These are phyloP conservation scores for Boloria euphrosyne DNA, from an alignment of 2,888 invertebrate species.

Conservation along the genomic window DNA sequence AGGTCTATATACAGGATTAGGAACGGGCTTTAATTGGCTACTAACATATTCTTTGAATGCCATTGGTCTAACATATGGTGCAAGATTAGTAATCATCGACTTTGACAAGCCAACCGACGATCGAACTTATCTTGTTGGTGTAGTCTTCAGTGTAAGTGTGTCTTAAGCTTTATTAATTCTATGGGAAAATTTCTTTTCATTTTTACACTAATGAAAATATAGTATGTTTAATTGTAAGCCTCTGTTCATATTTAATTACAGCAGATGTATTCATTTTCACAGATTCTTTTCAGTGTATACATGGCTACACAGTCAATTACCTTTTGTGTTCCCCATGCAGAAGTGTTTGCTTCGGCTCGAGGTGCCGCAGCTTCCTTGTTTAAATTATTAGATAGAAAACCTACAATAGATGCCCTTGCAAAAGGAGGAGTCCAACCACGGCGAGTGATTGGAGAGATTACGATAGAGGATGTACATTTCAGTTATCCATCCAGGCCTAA, in stretches of 20 bases:
- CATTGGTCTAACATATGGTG: constrained; percentile 90
- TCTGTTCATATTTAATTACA: not conserved
- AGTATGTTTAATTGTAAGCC: not conserved
- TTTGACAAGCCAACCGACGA: constrained; percentile 80
- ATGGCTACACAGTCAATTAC: constrained; percentile 90
- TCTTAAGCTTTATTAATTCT: not conserved
- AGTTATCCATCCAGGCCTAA: constrained; percentile 90
- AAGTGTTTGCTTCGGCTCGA: constrained; percentile 87
- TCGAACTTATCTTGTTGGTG: constrained; percentile 85
- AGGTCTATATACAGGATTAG: constrained; percentile 86
- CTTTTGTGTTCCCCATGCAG: constrained; percentile 87
- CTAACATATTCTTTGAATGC: constrained; percentile 88
- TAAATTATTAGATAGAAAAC: constrained; percentile 86
- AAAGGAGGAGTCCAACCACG: constrained; percentile 82
- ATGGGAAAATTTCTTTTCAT: not conserved
- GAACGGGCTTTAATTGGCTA: constrained; percentile 88
- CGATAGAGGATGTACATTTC: constrained; percentile 87
- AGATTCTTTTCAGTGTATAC: constrained; percentile 89
- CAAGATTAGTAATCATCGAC: constrained; percentile 85
- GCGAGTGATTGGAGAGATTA: constrained; percentile 85
- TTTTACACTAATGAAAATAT: not conserved
- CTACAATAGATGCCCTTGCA: constrained; percentile 86
- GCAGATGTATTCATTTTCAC: not conserved
- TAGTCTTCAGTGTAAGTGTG: constrained; percentile 84
- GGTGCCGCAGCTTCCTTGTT: constrained; percentile 89